phyloP scores from a whole-genome alignment of 2,113 vertebrate genomes.

The Stomatorhinus ivindoensis region DNA sequence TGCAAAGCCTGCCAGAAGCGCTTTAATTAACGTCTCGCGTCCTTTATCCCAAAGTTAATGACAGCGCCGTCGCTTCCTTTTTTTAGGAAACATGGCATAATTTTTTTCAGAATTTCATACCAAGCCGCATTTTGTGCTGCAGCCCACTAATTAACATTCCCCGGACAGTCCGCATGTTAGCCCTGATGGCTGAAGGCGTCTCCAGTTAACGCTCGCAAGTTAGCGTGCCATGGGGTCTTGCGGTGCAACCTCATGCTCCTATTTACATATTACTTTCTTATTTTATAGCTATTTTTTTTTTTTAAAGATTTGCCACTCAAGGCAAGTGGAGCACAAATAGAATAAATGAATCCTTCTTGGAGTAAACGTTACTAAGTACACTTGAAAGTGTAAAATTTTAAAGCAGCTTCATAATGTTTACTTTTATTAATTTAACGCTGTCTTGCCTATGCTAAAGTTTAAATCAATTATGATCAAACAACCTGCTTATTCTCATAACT shows the following conservation, averaged over 20 bases:
- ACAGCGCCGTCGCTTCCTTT: background rate
- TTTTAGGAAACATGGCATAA: background rate
- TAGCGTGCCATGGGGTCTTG: background rate
- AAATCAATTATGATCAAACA: background rate
- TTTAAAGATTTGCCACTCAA: background rate
- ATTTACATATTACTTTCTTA: background rate
- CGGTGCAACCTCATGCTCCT: background rate
- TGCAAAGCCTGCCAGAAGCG: background rate
- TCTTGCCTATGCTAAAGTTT: background rate
- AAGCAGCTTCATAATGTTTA: background rate
- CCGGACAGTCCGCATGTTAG: background rate
- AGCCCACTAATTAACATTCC: constrained; percentile 1
- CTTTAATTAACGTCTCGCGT: constrained; percentile 17
- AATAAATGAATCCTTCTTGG: background rate
- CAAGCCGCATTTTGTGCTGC: background rate
- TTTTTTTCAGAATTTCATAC: background rate
- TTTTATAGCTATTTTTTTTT: background rate
- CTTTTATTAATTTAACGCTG: background rate
- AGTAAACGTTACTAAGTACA: background rate
- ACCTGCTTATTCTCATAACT: background rate
- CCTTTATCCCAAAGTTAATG: constrained; percentile 18
- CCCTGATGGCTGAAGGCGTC: background rate
- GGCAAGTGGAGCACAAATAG: background rate
- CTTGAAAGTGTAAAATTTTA: background rate
- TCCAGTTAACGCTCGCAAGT: background rate